Base-by-base conservation (phyloP, 2,797 vertebrate species). In the Eutrigla gurnardus region DNA sequence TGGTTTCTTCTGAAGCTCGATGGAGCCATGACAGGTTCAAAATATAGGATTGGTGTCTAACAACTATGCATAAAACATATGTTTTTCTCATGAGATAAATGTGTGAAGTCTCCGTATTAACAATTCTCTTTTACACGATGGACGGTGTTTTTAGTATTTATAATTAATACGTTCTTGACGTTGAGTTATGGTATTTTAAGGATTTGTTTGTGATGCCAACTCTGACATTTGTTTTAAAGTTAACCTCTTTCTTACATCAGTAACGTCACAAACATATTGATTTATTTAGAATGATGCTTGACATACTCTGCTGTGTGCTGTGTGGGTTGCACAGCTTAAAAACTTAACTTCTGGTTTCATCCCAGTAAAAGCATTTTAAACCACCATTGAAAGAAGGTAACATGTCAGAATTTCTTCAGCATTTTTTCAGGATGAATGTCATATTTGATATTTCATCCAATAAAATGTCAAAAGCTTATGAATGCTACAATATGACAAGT, bases 11-110 rank as follows among this genome's bases (percentile, higher is more conserved):
- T 71, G 39, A 47, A 52, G 75, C 43, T 17, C 12, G 33, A 37
- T 59, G 25, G 66, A 25, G 25, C 64, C 43, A 46, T 35, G 73
- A 65, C 50, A 39, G 49, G 70, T 72, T 66, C 32, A 10, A 65
- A 15, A 49, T 17, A 13, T 49, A 40, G 45, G 39, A 74, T 45
- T 35, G 46, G 59, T 81, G 37, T 69, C 50, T 45, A 71, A 67
- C 53, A 66, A 63, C 45, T 61, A 78, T 89, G 70, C 76, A 84
- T 86, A 81, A 87, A 85, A 74, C 64, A 75, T 81, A 4, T 75
- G 40, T 72, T 77, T 82, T 79, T 59, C 73, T 57, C 63, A 32
- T 42, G 47, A 52, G 68, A 73, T 63, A 47, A 25, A 66, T 54
- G 35, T 65, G 45, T 75, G 43, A 76, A 87, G 75, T 78, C 32